Evolutionary conservation across 2,113 vertebrate species (phyloP), one percentile per base, ranked within the genome.

Genomic region (Anhinga rufa): DNA sequence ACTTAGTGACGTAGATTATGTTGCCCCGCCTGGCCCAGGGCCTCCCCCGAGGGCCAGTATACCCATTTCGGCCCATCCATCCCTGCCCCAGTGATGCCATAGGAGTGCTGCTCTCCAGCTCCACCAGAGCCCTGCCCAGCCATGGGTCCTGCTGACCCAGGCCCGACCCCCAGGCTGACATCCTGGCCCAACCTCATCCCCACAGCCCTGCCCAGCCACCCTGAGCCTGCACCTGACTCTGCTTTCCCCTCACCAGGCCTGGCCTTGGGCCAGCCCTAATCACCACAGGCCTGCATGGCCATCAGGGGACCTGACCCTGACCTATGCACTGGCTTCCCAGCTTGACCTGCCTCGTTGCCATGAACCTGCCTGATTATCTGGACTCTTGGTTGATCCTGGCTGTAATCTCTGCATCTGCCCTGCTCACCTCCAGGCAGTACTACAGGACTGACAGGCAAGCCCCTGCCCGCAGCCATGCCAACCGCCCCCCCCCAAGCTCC

Each of bases 361-460:
- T 4, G 1, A 74, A 2, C 36, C 25, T 6, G 9, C 14, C 26
- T 4, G 22, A 15, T 34, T 24, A 12, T 2, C 19, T 12, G 32
- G 8, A 28, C 36, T 26, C n/a, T 42, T 9, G 18, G 18, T 11
- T 42, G 68, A 93, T 44, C 62, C 31, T 9, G 28, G 25, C 51
- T 22, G 0, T 34, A 19, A 42, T 7, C 48, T 57, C 71, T 42
- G 58, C 10, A 6, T 21, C 28, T 48, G 24, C 24, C 16, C 29
- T 9, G 24, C 49, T 72, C 29, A 55, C 66, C 29, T 55, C 49
- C 21, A 2, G 3, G 34, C 26, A 17, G 22, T 32, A 36, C 26
- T 13, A 26, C 2, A 9, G 46, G 55, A 46, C 55, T 46, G 55
- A 60, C 7, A 32, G 46, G 44, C 17, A 26, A 69, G 21, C 17